Conservation (phyloP, 2,888 invertebrate species). For the Mythimna impura region DNA sequence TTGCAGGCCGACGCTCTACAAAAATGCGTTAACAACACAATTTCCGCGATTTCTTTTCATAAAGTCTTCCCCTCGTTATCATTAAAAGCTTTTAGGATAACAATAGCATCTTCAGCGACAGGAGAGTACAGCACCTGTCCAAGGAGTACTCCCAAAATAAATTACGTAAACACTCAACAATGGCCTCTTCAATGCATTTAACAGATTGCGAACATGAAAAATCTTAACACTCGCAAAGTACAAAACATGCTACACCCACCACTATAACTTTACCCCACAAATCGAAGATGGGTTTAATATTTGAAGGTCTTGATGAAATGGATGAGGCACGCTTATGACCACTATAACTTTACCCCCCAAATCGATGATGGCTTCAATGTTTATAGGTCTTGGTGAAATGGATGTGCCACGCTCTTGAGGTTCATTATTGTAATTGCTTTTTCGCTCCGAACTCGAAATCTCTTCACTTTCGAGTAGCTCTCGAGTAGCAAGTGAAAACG, state of each 20-base stretch:
- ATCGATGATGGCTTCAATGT: conserved; percentile 25
- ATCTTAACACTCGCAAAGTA: conserved; percentile 73
- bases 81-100: conserved; percentile 59
- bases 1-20: background rate
- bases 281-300: conserved; percentile 26
- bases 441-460: conserved; percentile 83
- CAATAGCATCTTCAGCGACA: conserved; percentile 51
- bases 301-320: conserved; percentile 55
- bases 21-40: conserved; percentile 33
- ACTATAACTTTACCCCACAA: conserved; percentile 36
- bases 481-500: conserved; percentile 81
- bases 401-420: conserved; percentile 76
- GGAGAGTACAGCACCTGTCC: conserved; percentile 67
- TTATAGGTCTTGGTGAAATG: conserved; percentile 59
- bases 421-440: conserved; percentile 85
- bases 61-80: conserved; percentile 44
- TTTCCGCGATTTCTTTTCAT: conserved; percentile 22
- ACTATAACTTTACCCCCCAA: conserved; percentile 36
- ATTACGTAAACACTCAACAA: conserved; percentile 74
- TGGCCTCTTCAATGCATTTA: conserved; percentile 80
- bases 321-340: conserved; percentile 74
- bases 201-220: conserved; percentile 81
- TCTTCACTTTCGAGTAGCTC: conserved; percentile 84
- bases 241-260: conserved; percentile 55
- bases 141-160: conserved; percentile 60